Base-by-base conservation (phyloP, 2,113 vertebrate species). In the Hassar affinis region DNA sequence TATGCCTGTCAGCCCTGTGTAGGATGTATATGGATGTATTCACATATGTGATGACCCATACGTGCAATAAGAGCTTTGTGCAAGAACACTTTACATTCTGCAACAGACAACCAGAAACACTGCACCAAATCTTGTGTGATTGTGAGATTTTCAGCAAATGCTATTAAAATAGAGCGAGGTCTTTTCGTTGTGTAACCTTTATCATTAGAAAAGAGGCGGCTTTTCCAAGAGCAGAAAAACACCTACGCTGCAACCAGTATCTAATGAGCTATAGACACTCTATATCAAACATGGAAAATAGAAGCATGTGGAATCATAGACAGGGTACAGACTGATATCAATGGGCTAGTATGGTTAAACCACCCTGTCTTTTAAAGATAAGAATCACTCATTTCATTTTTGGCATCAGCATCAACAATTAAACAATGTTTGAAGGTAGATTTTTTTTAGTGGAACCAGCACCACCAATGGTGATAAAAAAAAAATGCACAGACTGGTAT, bases 121-220 rank as follows among this genome's bases (percentile, higher is more conserved):
- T 84, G 79, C 56, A 78, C 54, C 78, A 68, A 49, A 20, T 61
- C 47, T 59, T 81, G n/a, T 18, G 27, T 78, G 69, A 79, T n/a
- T 62, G 54, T 80, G 62, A 79, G 54, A 57, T 78, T 75, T 85
- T 56, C 66, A 79, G 68, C 85, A 78, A 76, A 66, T 54, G 30
- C 66, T 79, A 72, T 83, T 81, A 85, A 85, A 62, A 79, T 56
- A 81, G 79, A 84, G 77, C 56, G 59, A 72, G 56, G 57, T 68
- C 42, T 72, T 78, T 79, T 80, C 82, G 52, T 86, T 78, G 64
- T 80, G 56, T 77, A 47, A 66, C 75, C 64, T 76, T 15, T 64
- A 57, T 84, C 83, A 76, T 79, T 79, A 84, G 27, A 72, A 81
- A 72, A 61, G 12, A 75, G 38, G n/a, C 68, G 61, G 56, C 57